phyloP scores from a whole-genome alignment of 1,140 invertebrate genomes.

The Brachionus koreanus region DNA sequence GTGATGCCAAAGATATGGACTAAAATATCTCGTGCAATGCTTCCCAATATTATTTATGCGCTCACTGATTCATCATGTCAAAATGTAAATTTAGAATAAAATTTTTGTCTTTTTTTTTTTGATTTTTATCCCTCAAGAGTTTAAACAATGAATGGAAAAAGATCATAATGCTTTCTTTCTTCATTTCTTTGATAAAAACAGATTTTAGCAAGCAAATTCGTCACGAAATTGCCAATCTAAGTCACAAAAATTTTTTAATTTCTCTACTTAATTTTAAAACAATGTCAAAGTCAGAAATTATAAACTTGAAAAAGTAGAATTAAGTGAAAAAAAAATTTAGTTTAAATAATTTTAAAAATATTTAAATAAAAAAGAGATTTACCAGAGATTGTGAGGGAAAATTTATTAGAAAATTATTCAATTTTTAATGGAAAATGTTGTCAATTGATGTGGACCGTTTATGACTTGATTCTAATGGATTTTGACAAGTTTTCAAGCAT shows the following conservation, averaged over 20 bases:
- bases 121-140: background rate
- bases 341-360: background rate
- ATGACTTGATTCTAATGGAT: background rate
- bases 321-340: background rate
- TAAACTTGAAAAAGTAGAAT: background rate
- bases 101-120: background rate
- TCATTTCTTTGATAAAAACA: background rate
- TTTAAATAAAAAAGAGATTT: background rate
- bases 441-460: background rate
- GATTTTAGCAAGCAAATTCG: background rate
- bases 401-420: conserved; percentile 32
- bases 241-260: background rate
- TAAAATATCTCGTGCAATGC: background rate
- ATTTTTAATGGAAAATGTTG: conserved; percentile 34
- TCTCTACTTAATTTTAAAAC: background rate
- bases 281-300: background rate
- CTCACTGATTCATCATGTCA: background rate
- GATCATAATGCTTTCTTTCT: background rate
- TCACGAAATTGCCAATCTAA: background rate
- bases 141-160: background rate
- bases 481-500: background rate
- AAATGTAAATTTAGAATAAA: background rate
- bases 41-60: background rate
- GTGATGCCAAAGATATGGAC: background rate
- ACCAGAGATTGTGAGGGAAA: background rate